These are phyloP conservation scores for Hyposoter dolosus DNA, from an alignment of 2,888 invertebrate species.

Conservation along the genomic window DNA sequence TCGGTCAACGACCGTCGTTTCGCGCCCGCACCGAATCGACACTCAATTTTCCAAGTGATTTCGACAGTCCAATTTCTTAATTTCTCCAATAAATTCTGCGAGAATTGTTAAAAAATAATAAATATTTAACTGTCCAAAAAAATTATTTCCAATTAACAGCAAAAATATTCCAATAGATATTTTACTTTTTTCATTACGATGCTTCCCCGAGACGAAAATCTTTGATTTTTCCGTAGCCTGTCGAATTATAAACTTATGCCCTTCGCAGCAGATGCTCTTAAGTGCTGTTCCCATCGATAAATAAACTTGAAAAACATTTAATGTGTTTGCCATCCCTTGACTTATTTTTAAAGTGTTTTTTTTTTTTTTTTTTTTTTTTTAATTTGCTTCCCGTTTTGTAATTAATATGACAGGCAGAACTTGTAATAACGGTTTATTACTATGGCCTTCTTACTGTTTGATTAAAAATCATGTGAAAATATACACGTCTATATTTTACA, in stretches of 20 bases:
- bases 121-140: background rate
- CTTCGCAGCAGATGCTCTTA: too few species aligned
- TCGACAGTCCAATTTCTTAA: conserved; percentile 40
- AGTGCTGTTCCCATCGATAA: background rate
- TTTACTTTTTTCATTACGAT: background rate
- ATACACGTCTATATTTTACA: background rate
- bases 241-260: background rate
- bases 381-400: background rate
- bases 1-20: conserved; percentile 59
- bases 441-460: conserved; percentile 24
- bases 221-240: too few species aligned
- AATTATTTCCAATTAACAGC: background rate
- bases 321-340: background rate
- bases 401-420: background rate
- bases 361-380: too few species aligned
- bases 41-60: background rate
- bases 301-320: background rate
- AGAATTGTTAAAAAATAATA: background rate
- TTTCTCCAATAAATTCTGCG: background rate
- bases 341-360: too few species aligned
- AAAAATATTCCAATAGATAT: background rate
- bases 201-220: too few species aligned
- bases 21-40: background rate
- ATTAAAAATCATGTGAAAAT: conserved; percentile 26
- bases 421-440: conserved; percentile 24